phyloP scores from a whole-genome alignment of 1,140 invertebrate genomes.

The Myzus persicae region DNA sequence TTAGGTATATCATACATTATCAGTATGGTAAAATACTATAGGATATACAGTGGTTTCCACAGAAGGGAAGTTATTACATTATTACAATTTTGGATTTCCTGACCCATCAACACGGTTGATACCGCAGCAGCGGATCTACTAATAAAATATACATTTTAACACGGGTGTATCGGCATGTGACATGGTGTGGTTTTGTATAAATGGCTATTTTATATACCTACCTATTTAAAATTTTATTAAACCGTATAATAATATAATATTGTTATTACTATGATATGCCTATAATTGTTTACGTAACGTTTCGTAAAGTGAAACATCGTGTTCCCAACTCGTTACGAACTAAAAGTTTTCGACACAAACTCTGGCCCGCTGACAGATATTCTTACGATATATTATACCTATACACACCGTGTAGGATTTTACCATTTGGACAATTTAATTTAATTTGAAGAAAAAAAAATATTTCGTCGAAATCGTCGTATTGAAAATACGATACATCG shows the following conservation, averaged over 20 bases:
- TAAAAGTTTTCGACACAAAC: background rate
- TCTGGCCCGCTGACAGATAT: background rate
- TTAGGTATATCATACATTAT: background rate
- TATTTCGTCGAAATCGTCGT: background rate
- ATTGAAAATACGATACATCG: background rate
- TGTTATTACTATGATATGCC: background rate
- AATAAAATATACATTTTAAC: no score
- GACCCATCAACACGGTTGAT: background rate
- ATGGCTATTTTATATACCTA: background rate
- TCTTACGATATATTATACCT: background rate
- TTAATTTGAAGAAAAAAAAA: background rate
- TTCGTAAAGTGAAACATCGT: constrained; percentile 3
- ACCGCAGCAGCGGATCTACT: no score
- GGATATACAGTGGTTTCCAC: background rate
- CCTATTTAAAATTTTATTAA: background rate
- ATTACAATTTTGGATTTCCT: background rate
- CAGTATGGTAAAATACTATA: background rate
- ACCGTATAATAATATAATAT: background rate
- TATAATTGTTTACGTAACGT: background rate
- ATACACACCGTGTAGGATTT: background rate
- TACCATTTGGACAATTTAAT: background rate
- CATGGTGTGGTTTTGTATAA: background rate
- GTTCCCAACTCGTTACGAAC: background rate
- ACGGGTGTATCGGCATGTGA: no score
- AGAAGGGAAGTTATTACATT: background rate